Conservation (phyloP, 2,113 vertebrate species). For the Panthera uncia region DNA sequence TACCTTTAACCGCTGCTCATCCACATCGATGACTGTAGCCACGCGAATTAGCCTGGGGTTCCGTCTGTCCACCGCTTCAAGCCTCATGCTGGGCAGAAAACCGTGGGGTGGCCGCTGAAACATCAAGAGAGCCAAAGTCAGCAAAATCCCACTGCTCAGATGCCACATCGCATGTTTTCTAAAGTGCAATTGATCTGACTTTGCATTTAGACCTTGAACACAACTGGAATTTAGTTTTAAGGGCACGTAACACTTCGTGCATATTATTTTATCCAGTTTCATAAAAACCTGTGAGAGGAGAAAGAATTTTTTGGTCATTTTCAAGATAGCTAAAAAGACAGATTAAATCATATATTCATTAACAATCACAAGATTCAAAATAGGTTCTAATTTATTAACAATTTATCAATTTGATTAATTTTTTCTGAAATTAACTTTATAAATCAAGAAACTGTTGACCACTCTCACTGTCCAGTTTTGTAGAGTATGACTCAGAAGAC, state of each 20-base stretch:
- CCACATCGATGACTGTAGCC: slow-evolving; percentile 71
- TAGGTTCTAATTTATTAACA: not conserved
- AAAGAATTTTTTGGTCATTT: not conserved
- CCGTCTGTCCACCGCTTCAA: slow-evolving; percentile 80
- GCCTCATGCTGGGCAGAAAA: slow-evolving; percentile 81
- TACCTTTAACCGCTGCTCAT: slow-evolving; percentile 81
- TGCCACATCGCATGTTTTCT: not conserved
- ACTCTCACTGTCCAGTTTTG: not conserved
- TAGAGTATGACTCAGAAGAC: not conserved
- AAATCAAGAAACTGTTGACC: not conserved
- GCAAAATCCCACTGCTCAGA: not conserved
- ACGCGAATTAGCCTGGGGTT: slow-evolving; percentile 76
- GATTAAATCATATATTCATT: not conserved
- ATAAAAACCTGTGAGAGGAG: not conserved
- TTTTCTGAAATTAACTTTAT: not conserved
- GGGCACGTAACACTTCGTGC: not conserved
- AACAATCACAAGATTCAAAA: not conserved
- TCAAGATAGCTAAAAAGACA: not conserved
- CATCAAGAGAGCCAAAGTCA: not conserved
- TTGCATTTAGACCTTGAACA: not conserved
- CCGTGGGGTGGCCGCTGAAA: slow-evolving; percentile 79
- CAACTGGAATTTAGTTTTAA: not conserved
- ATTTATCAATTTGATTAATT: not conserved
- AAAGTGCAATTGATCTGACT: not conserved
- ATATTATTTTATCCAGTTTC: not conserved